These are phyloP conservation scores for Rhombomys opimus DNA, from an alignment of 2,113 vertebrate species.

Conservation along the genomic window DNA sequence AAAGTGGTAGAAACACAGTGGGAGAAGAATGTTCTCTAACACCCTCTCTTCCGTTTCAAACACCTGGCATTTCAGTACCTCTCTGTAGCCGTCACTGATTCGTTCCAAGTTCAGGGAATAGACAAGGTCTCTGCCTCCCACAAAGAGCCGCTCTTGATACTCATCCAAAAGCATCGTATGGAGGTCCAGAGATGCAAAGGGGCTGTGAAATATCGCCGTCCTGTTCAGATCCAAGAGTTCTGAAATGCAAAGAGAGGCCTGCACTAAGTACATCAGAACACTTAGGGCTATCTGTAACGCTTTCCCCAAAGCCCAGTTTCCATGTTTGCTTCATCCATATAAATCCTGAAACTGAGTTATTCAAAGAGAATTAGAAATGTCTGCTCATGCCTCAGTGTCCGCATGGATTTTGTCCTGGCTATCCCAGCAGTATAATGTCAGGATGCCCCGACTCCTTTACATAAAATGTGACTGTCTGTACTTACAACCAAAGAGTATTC, in stretches of 20 bases:
- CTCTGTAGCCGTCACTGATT: constrained; percentile 90
- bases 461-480: neutral
- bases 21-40: neutral
- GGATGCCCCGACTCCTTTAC: neutral
- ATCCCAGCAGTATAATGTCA: neutral
- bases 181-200: constrained; percentile 91
- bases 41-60: neutral
- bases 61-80: constrained; percentile 87
- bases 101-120: constrained; percentile 96
- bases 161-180: constrained; percentile 95
- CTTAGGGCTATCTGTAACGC: neutral
- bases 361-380: constrained; percentile 58
- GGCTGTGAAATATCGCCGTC: constrained; percentile 93
- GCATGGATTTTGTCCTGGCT: too few relatives aligned
- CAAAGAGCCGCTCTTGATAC: constrained; percentile 94
- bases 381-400: neutral
- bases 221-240: constrained; percentile 97
- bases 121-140: constrained; percentile 94
- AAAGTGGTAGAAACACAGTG: neutral
- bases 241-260: constrained; percentile 85
- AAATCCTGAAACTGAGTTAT: neutral
- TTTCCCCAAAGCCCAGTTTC: constrained; percentile 51
- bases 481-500: too few relatives aligned
- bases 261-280: constrained; percentile 73
- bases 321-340: constrained; percentile 2